Evolutionary conservation across 2,888 invertebrate genomes (phyloP), one percentile per base, ranked within the genome.

Genomic region (Sphaerophoria rueppellii): DNA sequence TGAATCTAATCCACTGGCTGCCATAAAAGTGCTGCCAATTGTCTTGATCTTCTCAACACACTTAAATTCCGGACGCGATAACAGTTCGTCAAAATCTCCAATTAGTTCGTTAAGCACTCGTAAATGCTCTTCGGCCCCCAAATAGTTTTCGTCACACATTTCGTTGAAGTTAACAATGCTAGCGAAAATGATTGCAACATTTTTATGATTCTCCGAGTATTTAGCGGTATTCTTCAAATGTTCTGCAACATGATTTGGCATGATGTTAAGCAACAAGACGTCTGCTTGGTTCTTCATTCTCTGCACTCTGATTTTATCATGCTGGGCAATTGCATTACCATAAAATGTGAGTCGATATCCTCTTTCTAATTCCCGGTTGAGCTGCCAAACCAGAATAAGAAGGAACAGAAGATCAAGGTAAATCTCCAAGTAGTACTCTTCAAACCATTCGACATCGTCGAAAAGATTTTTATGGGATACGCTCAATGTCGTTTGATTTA

Each of bases 31-130:
- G 87, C 97, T 97, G 5, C 98, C 98, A 83, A 99, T 99, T 0
- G 99, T 98, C 92, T 99, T 99, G 87, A 99, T 99, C 92, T 99
- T 99, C 91, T 99, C 98, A 6, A 99, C 97, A 88, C 96, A 95
- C 54, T 95, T 94, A 89, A 96, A 98, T 87, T 96, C 95, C 0
- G 95, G 94, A 55, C 95, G 94, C 80, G 96, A 96, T 6, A 99
- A 92, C 63, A 99, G 92, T 89, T 98, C 98, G 90, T 99, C 99
- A 89, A 99, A 98, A 91, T 99, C 99, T 0, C 96, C 98, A 85
- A 98, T 98, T 71, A 99, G 93, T 91, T 99, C 99, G 92, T 99
- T 99, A 63, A 99, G 93, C 9, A 99, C 98, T 14, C 99, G 93
- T 87, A 99, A 92, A 91, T 97, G 99, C 92, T 99, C 99, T 89